These are phyloP conservation scores for Dilophus febrilis DNA, from an alignment of 2,888 invertebrate species.

Conservation along the genomic window DNA sequence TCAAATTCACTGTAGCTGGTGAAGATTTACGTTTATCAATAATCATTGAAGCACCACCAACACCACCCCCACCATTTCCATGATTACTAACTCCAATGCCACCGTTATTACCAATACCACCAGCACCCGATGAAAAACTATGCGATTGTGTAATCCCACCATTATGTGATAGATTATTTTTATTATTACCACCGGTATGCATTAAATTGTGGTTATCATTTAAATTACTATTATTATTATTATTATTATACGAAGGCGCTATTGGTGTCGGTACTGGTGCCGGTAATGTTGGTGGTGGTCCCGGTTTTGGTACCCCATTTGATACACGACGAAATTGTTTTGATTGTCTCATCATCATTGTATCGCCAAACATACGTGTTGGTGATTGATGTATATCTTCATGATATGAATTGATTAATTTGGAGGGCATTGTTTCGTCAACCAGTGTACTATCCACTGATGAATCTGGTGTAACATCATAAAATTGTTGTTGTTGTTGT, in stretches of 20 bases:
- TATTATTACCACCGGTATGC: background rate
- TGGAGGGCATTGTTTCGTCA: slow-evolving; percentile 6
- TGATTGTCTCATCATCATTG: slow-evolving; percentile 35
- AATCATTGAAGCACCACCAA: slow-evolving; percentile 19
- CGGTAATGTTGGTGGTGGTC: slow-evolving; percentile 54
- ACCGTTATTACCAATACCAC: too few species aligned
- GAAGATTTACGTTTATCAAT: slow-evolving; percentile 16
- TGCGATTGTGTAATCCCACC: slow-evolving; percentile 42
- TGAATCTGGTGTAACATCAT: slow-evolving; percentile 13
- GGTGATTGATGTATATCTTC: slow-evolving; percentile 27
- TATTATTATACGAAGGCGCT: slow-evolving; percentile 22
- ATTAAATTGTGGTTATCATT: too few species aligned
- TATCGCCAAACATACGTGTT: slow-evolving; percentile 58
- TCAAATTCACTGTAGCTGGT: slow-evolving; percentile 10
- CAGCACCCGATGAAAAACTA: slow-evolving; percentile 31
- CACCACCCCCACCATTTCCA: too few species aligned
- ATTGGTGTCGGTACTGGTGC: slow-evolving; percentile 49
- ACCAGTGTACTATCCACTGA: slow-evolving; percentile 9
- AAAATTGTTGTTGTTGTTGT: background rate
- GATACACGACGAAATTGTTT: slow-evolving; percentile 35
- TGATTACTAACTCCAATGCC: too few species aligned
- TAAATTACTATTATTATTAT: too few species aligned
- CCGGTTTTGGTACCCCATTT: slow-evolving; percentile 37
- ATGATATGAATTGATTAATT: slow-evolving; percentile 4
- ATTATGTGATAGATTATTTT: too few species aligned